A percentile compares a stretch with the other conserved stretches of the same genome.
Evolutionary conservation across 2,113 vertebrate species (phyloP).

Genomic region (Syngnathus typhle): DNA sequence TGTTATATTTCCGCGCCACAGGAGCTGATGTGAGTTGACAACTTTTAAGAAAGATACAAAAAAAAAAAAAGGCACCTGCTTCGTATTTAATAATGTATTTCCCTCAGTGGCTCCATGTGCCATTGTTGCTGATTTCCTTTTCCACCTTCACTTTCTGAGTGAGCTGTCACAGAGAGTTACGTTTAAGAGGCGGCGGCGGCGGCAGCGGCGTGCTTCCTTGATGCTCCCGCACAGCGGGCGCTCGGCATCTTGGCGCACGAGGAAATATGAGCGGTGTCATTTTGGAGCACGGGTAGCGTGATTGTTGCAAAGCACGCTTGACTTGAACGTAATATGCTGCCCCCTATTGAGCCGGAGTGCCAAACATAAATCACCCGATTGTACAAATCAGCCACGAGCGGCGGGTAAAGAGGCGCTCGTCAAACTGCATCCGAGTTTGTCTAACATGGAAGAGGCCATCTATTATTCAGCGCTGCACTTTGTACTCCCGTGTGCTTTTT

Average conservation of each 20-base stretch:
- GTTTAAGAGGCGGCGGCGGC: not conserved
- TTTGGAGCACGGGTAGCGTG: not conserved
- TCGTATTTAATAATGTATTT: not conserved
- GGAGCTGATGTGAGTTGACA: not conserved
- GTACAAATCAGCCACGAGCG: not conserved
- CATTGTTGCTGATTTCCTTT: not conserved
- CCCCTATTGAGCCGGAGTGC: not conserved
- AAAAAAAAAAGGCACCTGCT: not conserved
- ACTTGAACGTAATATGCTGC: slow-evolving; percentile 6
- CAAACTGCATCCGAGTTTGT: slow-evolving; percentile 46
- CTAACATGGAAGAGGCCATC: slow-evolving; percentile 47
- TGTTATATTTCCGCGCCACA: not conserved
- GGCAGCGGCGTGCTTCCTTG: not conserved
- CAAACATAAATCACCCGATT: not conserved
- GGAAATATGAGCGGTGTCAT: not conserved
- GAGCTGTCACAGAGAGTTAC: not conserved
- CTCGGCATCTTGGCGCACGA: not conserved
- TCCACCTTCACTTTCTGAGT: not conserved
- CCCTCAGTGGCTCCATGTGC: not conserved
- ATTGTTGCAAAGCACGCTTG: not conserved
- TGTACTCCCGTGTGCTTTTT: slow-evolving; percentile 48
- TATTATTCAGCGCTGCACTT: slow-evolving; percentile 59
- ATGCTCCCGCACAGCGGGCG: not conserved
- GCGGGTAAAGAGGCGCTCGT: slow-evolving; percentile 15
- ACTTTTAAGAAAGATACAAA: not conserved